Conservation (phyloP, 2,888 invertebrate genomes). For the Acholoe squamosa region DNA sequence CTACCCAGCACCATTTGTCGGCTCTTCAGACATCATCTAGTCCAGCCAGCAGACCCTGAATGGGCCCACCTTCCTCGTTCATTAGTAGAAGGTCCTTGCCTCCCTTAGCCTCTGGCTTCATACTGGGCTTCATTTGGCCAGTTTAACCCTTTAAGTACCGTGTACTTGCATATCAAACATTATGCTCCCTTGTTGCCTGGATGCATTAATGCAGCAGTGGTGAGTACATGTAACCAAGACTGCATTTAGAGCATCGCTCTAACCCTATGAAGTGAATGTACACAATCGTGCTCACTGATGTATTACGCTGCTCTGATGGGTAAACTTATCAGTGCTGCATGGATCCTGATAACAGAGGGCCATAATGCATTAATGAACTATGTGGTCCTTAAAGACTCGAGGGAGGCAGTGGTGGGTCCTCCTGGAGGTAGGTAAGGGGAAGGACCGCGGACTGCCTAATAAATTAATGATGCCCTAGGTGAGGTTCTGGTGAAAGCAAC, state of each 20-base stretch:
- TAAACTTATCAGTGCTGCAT: no score
- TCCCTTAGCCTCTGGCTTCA: not conserved
- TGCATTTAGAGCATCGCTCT: no score
- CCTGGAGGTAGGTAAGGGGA: not conserved
- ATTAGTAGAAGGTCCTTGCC: not conserved
- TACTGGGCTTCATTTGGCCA: not conserved
- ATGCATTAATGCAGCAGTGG: no score
- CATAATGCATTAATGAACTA: no score
- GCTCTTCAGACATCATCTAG: constrained; percentile 17
- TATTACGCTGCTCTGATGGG: no score
- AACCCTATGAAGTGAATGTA: no score
- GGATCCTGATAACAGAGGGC: no score
- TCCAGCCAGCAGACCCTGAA: not conserved
- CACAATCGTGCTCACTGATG: no score
- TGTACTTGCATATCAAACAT: no score
- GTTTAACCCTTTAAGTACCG: no score
- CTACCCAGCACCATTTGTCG: not conserved
- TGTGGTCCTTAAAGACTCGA: not conserved
- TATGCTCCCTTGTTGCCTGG: no score
- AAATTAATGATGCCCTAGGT: not conserved
- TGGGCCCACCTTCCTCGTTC: not conserved
- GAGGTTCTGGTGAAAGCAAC: not conserved
- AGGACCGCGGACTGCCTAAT: not conserved
- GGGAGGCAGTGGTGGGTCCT: not conserved
- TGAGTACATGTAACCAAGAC: no score